These are phyloP conservation scores for Acrobasis suavella DNA, from an alignment of 2,888 invertebrate species.

Conservation along the genomic window DNA sequence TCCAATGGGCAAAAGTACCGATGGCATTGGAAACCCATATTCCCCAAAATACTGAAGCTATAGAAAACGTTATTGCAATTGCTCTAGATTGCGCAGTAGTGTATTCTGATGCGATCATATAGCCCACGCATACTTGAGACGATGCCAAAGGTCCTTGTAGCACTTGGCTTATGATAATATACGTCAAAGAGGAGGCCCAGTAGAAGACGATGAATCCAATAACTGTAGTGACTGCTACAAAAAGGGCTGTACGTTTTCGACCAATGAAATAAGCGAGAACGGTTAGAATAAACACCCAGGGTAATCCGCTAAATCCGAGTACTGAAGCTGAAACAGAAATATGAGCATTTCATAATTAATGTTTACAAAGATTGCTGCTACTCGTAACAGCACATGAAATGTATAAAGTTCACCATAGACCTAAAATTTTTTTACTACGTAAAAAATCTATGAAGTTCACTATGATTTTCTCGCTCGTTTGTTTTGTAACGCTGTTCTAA, in stretches of 20 bases:
- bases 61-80: background rate
- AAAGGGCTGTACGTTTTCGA: background rate
- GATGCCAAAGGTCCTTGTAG: background rate
- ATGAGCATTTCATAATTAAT: background rate
- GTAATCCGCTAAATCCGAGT: slow-evolving; percentile 12
- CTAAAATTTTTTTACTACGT: no score
- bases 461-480: no score
- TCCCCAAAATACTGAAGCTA: background rate
- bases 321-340: background rate
- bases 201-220: background rate
- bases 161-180: background rate
- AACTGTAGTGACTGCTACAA: background rate
- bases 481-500: no score
- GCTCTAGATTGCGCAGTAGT: background rate
- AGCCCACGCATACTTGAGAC: background rate
- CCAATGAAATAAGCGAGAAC: background rate
- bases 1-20: background rate
- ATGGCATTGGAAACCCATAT: background rate
- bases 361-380: no score
- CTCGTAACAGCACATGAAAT: no score
- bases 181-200: background rate
- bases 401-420: no score
- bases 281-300: background rate
- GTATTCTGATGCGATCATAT: background rate
- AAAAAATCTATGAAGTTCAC: no score